A percentile compares a stretch with the other conserved stretches of the same genome.
These are phyloP conservation scores for Pachliopta kotzebuea DNA, from an alignment of 2,888 invertebrate species.

Conservation along the genomic window DNA sequence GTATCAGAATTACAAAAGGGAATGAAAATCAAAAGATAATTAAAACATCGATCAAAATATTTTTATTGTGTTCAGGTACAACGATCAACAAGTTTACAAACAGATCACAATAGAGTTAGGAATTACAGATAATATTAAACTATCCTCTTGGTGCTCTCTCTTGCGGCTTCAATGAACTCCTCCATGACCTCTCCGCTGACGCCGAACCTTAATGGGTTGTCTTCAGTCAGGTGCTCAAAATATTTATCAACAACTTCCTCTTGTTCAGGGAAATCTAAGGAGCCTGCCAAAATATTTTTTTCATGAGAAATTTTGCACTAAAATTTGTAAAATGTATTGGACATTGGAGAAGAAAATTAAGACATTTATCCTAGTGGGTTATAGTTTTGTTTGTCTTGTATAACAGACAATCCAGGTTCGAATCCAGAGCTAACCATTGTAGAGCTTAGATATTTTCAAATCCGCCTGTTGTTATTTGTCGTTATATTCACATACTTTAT, in stretches of 20 bases:
- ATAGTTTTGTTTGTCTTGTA: too few relatives aligned
- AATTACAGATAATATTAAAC: constrained; percentile 36
- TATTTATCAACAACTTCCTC: constrained; percentile 66
- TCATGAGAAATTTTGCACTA: background rate
- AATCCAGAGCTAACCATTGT: too few relatives aligned
- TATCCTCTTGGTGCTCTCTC: constrained; percentile 54
- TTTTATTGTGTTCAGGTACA: constrained; percentile 39
- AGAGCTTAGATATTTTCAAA: too few relatives aligned
- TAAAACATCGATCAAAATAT: constrained; percentile 6
- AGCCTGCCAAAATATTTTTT: constrained; percentile 47
- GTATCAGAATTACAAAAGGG: too few relatives aligned
- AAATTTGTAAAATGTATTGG: background rate
- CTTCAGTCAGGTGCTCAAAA: constrained; percentile 61
- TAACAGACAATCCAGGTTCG: too few relatives aligned
- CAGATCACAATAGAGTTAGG: constrained; percentile 27
- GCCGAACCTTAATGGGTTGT: constrained; percentile 67
- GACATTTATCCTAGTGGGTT: too few relatives aligned
- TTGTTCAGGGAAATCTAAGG: constrained; percentile 60
- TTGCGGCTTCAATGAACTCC: constrained; percentile 62
- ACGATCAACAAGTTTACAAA: background rate
- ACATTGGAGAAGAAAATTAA: too few relatives aligned
- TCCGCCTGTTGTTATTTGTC: too few relatives aligned
- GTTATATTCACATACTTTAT: too few relatives aligned
- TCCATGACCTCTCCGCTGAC: constrained; percentile 66
- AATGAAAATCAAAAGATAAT: too few relatives aligned